Evolutionary conservation across 1,140 invertebrate genomes (phyloP).

Genomic region (Zelostemma sp.): DNA sequence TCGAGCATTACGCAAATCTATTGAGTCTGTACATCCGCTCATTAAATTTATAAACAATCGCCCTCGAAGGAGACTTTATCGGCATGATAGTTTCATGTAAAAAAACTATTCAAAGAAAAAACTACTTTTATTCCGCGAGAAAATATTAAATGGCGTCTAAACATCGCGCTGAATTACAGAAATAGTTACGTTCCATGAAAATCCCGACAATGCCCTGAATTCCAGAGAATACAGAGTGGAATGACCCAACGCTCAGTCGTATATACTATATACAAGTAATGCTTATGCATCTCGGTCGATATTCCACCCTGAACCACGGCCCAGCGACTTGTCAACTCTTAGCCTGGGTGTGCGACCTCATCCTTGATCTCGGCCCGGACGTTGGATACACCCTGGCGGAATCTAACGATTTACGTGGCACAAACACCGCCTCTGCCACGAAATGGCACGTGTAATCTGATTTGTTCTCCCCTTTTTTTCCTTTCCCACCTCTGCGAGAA

Average conservation of each 20-base stretch:
- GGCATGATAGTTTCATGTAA: too few relatives aligned
- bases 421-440: too few relatives aligned
- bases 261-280: slow-evolving; percentile 41
- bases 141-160: too few relatives aligned
- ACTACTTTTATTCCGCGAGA: too few relatives aligned
- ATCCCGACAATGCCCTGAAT: slow-evolving; percentile 44
- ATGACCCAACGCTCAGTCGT: slow-evolving; percentile 33
- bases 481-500: neutral
- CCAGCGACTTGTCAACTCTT: slow-evolving; percentile 44
- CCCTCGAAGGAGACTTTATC: neutral
- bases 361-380: neutral
- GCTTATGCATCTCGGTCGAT: slow-evolving; percentile 53
- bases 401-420: neutral
- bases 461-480: slow-evolving; percentile 2
- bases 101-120: too few relatives aligned
- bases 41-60: slow-evolving; percentile 7
- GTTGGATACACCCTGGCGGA: neutral
- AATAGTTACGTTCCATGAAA: slow-evolving; percentile 26
- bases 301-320: slow-evolving; percentile 49
- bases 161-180: slow-evolving; percentile 29
- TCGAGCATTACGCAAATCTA: neutral
- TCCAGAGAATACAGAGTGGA: slow-evolving; percentile 42
- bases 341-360: neutral
- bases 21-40: neutral
- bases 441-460: neutral